phyloP scores from a whole-genome alignment of 2,888 invertebrate species.

The Abscondita cerata region DNA sequence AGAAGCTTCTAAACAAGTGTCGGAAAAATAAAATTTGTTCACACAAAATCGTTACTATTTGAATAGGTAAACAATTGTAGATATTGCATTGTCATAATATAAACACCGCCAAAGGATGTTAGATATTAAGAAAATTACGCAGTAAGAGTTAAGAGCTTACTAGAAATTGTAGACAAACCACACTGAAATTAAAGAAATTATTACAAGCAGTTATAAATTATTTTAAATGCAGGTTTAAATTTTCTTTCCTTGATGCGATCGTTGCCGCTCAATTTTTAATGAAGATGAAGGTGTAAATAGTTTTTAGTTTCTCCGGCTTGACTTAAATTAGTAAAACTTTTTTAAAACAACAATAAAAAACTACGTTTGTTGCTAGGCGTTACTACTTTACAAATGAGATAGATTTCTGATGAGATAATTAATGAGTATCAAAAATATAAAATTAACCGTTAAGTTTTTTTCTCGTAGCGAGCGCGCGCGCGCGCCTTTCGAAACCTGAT shows the following conservation, averaged over 20 bases:
- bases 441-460: slow-evolving; percentile 21
- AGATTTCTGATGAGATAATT: background rate
- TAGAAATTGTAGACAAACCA: slow-evolving; percentile 6
- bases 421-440: background rate
- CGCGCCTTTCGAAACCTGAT: slow-evolving; percentile 24
- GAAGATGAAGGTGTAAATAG: no score
- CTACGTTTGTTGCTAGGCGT: no score
- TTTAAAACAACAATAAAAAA: no score
- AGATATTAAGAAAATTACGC: slow-evolving; percentile 3
- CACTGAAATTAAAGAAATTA: slow-evolving; percentile 4
- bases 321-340: no score
- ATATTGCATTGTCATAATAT: no score
- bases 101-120: background rate
- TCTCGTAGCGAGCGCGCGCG: no score
- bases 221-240: background rate
- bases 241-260: slow-evolving; percentile 1
- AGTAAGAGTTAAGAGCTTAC: background rate
- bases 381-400: no score
- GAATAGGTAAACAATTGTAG: background rate
- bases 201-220: slow-evolving; percentile 2
- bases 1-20: no score
- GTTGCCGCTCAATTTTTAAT: background rate
- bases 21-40: background rate
- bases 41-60: background rate
- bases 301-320: no score